Base-by-base conservation (phyloP, 2,113 vertebrate species). In the Pitta sordida region DNA sequence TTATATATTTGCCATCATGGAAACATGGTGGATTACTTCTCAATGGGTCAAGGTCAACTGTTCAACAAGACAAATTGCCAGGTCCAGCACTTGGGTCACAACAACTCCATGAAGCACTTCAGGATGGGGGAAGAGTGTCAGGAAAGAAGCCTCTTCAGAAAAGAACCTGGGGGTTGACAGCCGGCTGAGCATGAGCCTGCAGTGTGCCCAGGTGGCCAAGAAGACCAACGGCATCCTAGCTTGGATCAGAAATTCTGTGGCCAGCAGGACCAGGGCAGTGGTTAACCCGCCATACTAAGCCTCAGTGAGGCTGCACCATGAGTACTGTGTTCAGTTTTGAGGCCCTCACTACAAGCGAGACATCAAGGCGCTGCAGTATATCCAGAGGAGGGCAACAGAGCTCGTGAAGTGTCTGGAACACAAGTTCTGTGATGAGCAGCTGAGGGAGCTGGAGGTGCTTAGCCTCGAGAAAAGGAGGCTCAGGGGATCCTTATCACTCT, bases 261-360 rank as follows among this genome's bases (percentile, higher is more conserved):
- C 17, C 44, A 65, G 37, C 44, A 73, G 65, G 52, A 58, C 0
- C 24, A 79, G 37, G 30, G 26, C 39, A 79, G 44, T 0, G 65
- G 39, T 36, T 15, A 13, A 11, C 17, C 3, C 17, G 12, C 14
- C 73, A 18, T 23, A 3, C 39, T 60, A 0, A 0, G 29, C 20
- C 52, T 1, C 27, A 10, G 6, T 53, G 59, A 32, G 46, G 46
- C 18, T 2, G 1, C 15, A 60, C 5, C 34, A 41, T 1, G 3
- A 74, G 9, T 10, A 2, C 26, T 24, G 39, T 10, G 30, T 5
- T 32, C 18, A 41, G 30, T 79, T 73, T 6, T 85, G 34, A 39
- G 18, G 2, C 21, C 2, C n/a, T 53, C 26, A 27, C 15, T 14
- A 27, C 24, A 41, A 23, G 21, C 52, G 32, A 16, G 26, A 19